Evolutionary conservation across 2,113 vertebrate species (phyloP).

Genomic region (Esox niger): DNA sequence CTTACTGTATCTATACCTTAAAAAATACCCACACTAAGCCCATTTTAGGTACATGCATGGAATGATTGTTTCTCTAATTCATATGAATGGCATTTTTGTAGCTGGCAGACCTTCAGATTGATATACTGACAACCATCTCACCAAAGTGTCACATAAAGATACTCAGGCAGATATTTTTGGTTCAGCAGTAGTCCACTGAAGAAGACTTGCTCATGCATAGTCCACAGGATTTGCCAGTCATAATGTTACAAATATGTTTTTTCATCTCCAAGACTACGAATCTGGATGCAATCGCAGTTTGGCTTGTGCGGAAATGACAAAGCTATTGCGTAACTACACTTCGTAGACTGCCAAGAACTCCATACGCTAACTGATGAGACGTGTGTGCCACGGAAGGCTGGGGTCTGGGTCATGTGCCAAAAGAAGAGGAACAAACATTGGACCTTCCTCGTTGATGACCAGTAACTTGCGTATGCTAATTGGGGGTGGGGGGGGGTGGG

Average conservation of each 20-base stretch:
- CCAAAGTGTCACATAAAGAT: too few species aligned
- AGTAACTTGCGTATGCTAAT: conserved; percentile 20
- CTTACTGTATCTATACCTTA: too few species aligned
- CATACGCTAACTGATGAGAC: conserved; percentile 41
- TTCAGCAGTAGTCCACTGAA: too few species aligned
- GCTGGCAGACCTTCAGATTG: too few species aligned
- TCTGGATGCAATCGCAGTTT: conserved; percentile 61
- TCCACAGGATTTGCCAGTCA: too few species aligned
- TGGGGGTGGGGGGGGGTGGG: conserved; percentile 50
- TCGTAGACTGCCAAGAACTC: conserved; percentile 50
- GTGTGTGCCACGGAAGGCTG: conserved; percentile 49
- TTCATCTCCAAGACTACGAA: too few species aligned
- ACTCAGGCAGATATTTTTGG: neutral
- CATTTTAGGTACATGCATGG: too few species aligned
- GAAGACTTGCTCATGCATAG: too few species aligned
- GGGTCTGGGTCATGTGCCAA: conserved; percentile 53
- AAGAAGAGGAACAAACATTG: conserved; percentile 59
- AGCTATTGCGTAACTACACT: conserved; percentile 59
- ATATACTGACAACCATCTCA: too few species aligned
- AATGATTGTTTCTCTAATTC: too few species aligned
- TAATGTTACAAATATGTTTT: too few species aligned
- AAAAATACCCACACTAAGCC: too few species aligned
- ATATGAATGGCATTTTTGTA: neutral
- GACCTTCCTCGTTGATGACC: conserved; percentile 66
- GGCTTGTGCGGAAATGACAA: conserved; percentile 59